Base-by-base conservation (phyloP, 2,113 vertebrate genomes). In the Oxygymnocypris stewartii region DNA sequence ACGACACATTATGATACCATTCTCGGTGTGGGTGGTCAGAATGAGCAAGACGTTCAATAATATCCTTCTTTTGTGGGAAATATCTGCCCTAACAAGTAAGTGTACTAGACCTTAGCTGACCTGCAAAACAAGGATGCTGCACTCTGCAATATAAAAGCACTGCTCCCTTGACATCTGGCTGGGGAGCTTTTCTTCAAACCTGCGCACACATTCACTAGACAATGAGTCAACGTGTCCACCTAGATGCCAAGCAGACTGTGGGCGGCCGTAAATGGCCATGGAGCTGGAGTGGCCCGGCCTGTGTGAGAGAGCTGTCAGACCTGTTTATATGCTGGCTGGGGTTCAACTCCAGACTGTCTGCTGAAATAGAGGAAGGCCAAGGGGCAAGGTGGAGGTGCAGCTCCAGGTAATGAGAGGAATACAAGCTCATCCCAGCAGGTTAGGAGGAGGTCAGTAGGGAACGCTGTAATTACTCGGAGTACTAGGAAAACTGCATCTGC, bases 391-490 rank as follows among this genome's bases (percentile, higher is more conserved):
- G 67, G 82, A 84, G 44, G 84, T 78, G 77, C 44, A 80, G 82
- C 84, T 87, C 47, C 42, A 31, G 86, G 76, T 88, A 88, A 87
- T 84, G 49, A 87, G 79, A 81, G 63, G 54, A 54, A 71, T 40
- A 75, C 23, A 73, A 73, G 69, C 47, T 81, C 84, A 84, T 85
- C 79, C 84, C 81, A 59, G 78, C 73, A 85, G 86, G 79, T 90
- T 85, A 77, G 44, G 16, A 61, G 59, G 67, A 73, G 87, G 85
- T 85, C 71, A 82, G 37, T 20, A 10, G 74, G 44, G 79, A 85
- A 81, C 37, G n/a, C 35, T 78, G n/a, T 73, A 88, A 88, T 73
- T 65, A 82, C 42, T 61, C 18, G 8, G 35, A 83, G 35, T 35
- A 51, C 47, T 31, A 42, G 37, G 28, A 61, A 69, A 49, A 51